phyloP scores from a whole-genome alignment of 2,888 invertebrate species.

The Dioctria rufipes region DNA sequence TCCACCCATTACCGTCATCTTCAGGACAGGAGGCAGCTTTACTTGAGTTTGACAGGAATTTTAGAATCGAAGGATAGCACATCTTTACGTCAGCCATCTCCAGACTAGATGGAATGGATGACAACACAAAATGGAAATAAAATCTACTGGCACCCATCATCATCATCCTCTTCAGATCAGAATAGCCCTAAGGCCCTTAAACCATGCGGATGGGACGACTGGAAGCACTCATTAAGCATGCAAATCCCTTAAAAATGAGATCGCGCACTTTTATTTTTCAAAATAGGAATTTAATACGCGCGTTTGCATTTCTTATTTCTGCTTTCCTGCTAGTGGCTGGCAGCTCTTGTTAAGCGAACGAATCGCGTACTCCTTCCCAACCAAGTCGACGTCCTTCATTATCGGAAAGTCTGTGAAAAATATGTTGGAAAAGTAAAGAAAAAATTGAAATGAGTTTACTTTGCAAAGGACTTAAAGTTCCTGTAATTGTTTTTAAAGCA shows the following conservation, averaged over 20 bases:
- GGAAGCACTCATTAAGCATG: conserved; percentile 56
- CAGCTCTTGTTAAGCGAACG: not conserved
- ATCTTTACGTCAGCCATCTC: not conserved
- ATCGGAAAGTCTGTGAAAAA: not conserved
- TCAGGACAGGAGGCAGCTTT: not conserved
- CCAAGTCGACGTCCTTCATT: conserved; percentile 34
- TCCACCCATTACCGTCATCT: not conserved
- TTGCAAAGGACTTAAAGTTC: conserved; percentile 33
- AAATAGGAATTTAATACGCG: conserved; percentile 59
- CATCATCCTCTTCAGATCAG: conserved; percentile 42
- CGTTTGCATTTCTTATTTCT: conserved; percentile 56
- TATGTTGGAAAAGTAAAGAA: conserved; percentile 15
- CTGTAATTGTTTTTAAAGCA: conserved; percentile 43
- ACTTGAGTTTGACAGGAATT: not conserved
- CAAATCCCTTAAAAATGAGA: conserved; percentile 60
- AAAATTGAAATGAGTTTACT: conserved; percentile 49
- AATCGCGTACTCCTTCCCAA: not conserved
- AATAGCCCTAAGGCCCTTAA: conserved; percentile 29
- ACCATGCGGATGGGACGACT: conserved; percentile 26
- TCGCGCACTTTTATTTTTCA: conserved; percentile 56
- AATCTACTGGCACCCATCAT: not conserved
- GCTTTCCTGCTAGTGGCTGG: not conserved
- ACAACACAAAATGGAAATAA: conserved; percentile 36
- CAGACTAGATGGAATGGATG: not conserved
- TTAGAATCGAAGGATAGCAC: not conserved